A percentile compares a stretch with the other conserved stretches of the same genome.
These are phyloP conservation scores for Loripinus fragilis DNA, from an alignment of 2,888 invertebrate species.

Conservation along the genomic window DNA sequence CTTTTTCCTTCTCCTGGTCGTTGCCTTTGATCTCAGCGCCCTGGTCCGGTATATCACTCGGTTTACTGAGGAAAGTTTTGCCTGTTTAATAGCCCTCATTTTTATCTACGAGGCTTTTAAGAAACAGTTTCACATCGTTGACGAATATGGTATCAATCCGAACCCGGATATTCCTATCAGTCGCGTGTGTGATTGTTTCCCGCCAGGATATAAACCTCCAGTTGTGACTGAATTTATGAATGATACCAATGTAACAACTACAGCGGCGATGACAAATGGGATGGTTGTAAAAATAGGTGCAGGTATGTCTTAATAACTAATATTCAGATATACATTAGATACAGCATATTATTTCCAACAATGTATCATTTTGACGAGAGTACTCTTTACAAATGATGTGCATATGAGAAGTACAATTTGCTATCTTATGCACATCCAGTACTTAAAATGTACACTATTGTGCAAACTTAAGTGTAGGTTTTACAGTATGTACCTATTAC, in stretches of 20 bases:
- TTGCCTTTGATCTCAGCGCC: conserved; percentile 97
- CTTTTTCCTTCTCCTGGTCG: conserved; percentile 92
- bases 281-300: not conserved
- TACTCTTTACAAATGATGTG: too few relatives aligned
- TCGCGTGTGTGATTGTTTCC: conserved; percentile 54
- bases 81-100: conserved; percentile 98
- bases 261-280: conserved; percentile 30
- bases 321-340: too few relatives aligned
- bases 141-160: conserved; percentile 53
- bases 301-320: too few relatives aligned
- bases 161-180: conserved; percentile 40
- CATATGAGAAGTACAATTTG: too few relatives aligned
- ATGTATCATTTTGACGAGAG: too few relatives aligned
- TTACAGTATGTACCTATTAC: too few relatives aligned
- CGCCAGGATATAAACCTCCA: conserved; percentile 29
- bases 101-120: conserved; percentile 99
- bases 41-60: conserved; percentile 98
- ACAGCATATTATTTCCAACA: too few relatives aligned
- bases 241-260: conserved; percentile 32
- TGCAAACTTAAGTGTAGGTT: too few relatives aligned
- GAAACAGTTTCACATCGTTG: conserved; percentile 89
- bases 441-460: too few relatives aligned
- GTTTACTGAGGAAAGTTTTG: conserved; percentile 99
- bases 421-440: too few relatives aligned
- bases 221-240: too few relatives aligned